A percentile compares a stretch with the other conserved stretches of the same genome.
phyloP scores from a whole-genome alignment of 2,888 invertebrate genomes.

The Glaucopsyche alexis region DNA sequence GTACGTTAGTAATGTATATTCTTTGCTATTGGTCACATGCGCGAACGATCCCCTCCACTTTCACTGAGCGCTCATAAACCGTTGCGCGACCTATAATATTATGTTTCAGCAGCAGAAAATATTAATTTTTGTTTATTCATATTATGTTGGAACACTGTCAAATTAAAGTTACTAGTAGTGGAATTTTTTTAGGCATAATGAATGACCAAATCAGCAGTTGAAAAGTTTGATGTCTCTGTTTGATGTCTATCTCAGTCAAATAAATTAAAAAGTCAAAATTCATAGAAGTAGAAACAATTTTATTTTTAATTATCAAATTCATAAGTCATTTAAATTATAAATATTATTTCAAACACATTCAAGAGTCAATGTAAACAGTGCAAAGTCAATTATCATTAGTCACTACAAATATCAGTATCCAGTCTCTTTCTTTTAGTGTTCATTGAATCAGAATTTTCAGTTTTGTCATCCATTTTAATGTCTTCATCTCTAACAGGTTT shows the following conservation, averaged over 20 bases:
- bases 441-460: slow-evolving; percentile 45
- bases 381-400: slow-evolving; percentile 34
- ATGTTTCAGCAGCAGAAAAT: no score
- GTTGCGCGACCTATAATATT: no score
- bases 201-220: neutral
- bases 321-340: slow-evolving; percentile 18
- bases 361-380: slow-evolving; percentile 14
- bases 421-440: slow-evolving; percentile 59
- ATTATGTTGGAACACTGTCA: no score
- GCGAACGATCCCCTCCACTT: no score
- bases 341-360: neutral
- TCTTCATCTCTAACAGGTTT: slow-evolving; percentile 57
- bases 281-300: slow-evolving; percentile 9
- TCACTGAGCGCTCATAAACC: no score
- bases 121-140: no score
- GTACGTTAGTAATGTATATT: no score
- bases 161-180: no score
- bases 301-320: neutral
- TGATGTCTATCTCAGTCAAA: neutral
- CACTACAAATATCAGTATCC: slow-evolving; percentile 30
- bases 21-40: no score
- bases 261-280: slow-evolving; percentile 23
- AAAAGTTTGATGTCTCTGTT: neutral
- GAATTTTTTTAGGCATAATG: no score
- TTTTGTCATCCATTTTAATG: slow-evolving; percentile 44